Evolutionary conservation across 92 coral and sea anemone genomes (phyloP), one percentile per base, ranked within the genome.

Genomic region (Parazoanthus atlanticus): DNA sequence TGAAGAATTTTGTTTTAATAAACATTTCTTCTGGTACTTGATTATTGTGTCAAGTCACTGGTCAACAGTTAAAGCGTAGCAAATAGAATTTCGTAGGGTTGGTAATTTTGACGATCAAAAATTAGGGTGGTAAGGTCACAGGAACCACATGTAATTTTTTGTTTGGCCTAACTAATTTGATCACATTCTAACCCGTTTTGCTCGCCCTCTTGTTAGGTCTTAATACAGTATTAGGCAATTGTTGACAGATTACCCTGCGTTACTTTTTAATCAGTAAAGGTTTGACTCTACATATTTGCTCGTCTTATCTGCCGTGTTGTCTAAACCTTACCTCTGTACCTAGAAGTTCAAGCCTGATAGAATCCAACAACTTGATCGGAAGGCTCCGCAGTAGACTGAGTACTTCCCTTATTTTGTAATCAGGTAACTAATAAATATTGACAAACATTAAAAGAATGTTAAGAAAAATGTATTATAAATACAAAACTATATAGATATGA

Each of bases 311-410:
- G 49, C 25, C 43, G 19, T 75, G 38, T 32, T 33, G 52, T 36
- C 65, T 71, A 71, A 84, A 47, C 58, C 12, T 84, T 71, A 17
- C 61, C 64, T 82, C 86, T 41, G 33, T 41, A 70, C 78, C 70
- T 54, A 84, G 87, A 84, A 84, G 52, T 19, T 69, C 64, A 69
- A 84, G 77, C 23, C 87, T 84, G 78, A 84, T 84, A 41, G 87
- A 70, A 84, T 46, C 26, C 78, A 43, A 34, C 87, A 30, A 9
- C 76, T 40, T 19, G 78, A 84, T 34, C 67, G 78, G 26, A 84
- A 70, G 87, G 33, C 78, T 26, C 49, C 78, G 38, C 78, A 84
- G 87, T 84, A 84, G 70, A 66, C 74, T 69, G 41, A 19, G 10
- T 32, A 70, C 65, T 70, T 16, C 19, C 58, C 29, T 9, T 82